phyloP scores from a whole-genome alignment of 1,140 invertebrate species.

The Caenorhabditis elegans region WBcel235 BX284602.5:9160001-9160500 shows the following conservation, averaged over 20 bases:
- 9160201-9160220: too few species aligned
- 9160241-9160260: background rate
- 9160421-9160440: constrained; percentile 10
- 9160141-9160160: too few species aligned
- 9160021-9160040: too few species aligned
- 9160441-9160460: background rate
- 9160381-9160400: background rate
- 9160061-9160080: too few species aligned
- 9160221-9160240: too few species aligned
- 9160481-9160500: background rate
- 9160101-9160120: too few species aligned
- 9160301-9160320: background rate
- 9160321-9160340: background rate
- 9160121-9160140: too few species aligned
- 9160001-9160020: too few species aligned
- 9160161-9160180: too few species aligned
- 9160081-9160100: too few species aligned
- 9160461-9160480: background rate
- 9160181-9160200: too few species aligned
- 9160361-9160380: background rate
- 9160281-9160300: background rate
- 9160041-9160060: too few species aligned
- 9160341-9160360: background rate
- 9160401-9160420: constrained; percentile 15
- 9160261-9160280: background rate